A percentile compares a stretch with the other conserved stretches of the same genome.
phyloP scores from a whole-genome alignment of 2,888 invertebrate genomes.

The Disparrhopalites patrizii region DNA sequence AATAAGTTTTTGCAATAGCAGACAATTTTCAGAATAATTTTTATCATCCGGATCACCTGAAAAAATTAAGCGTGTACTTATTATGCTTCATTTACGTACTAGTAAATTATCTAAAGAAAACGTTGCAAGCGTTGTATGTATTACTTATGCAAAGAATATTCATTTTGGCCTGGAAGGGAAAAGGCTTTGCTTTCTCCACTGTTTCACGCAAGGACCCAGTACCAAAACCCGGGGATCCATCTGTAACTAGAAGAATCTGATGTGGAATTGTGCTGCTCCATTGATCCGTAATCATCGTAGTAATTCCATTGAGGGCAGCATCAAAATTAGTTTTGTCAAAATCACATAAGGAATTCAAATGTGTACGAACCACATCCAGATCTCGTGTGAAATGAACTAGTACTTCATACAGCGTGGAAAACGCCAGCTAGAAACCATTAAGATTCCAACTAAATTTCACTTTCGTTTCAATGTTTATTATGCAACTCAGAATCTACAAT shows the following conservation, averaged over 20 bases:
- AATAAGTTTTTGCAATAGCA: slow-evolving; percentile 71
- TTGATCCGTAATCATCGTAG: slow-evolving; percentile 72
- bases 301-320: slow-evolving; percentile 72
- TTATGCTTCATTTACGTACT: not conserved
- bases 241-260: slow-evolving; percentile 73
- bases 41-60: slow-evolving; percentile 50
- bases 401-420: slow-evolving; percentile 59
- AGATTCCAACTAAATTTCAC: not conserved
- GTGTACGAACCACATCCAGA: slow-evolving; percentile 71
- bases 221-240: slow-evolving; percentile 68
- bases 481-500: not conserved
- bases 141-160: slow-evolving; percentile 55
- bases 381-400: slow-evolving; percentile 84
- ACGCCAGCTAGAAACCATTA: slow-evolving; percentile 53
- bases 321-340: slow-evolving; percentile 83
- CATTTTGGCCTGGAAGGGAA: slow-evolving; percentile 75
- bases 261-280: slow-evolving; percentile 86
- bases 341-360: slow-evolving; percentile 71
- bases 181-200: slow-evolving; percentile 61
- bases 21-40: slow-evolving; percentile 42
- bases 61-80: slow-evolving; percentile 5
- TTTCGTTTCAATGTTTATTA: not conserved
- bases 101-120: not conserved
- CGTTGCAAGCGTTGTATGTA: not conserved
- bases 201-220: slow-evolving; percentile 62